Conservation (phyloP, 2,888 invertebrate species). For the Allophyes oxyacanthae region DNA sequence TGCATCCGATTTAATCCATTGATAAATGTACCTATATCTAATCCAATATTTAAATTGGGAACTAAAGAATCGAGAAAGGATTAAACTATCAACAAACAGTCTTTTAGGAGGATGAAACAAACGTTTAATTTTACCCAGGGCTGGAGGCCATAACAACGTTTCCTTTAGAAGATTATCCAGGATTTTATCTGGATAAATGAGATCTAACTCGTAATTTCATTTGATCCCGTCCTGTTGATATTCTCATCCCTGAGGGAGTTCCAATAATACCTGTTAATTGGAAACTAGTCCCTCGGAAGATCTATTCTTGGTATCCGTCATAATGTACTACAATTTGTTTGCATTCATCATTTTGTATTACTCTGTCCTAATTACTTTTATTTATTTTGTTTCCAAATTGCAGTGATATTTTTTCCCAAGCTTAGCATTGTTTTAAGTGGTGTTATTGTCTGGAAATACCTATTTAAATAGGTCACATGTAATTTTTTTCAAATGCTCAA, state of each 20-base stretch:
- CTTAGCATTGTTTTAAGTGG: neutral
- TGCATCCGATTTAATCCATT: slow-evolving; percentile 17
- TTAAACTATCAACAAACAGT: slow-evolving; percentile 32
- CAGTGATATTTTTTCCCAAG: slow-evolving; percentile 17
- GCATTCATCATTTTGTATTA: slow-evolving; percentile 3
- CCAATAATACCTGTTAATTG: slow-evolving; percentile 76
- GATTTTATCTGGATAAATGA: slow-evolving; percentile 62
- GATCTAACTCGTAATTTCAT: slow-evolving; percentile 70
- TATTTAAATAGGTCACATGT: too few relatives aligned
- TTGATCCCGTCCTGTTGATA: slow-evolving; percentile 71
- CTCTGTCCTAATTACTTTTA: slow-evolving; percentile 10
- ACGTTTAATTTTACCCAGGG: slow-evolving; percentile 39
- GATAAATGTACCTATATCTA: too few relatives aligned
- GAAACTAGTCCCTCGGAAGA: slow-evolving; percentile 66
- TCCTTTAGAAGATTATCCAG: slow-evolving; percentile 64
- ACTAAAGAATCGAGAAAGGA: slow-evolving; percentile 27
- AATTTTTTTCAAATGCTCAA: too few relatives aligned
- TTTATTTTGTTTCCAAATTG: slow-evolving; percentile 34
- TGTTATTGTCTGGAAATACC: slow-evolving; percentile 12
- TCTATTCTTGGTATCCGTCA: slow-evolving; percentile 49
- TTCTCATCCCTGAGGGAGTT: slow-evolving; percentile 59
- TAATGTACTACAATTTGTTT: slow-evolving; percentile 45
- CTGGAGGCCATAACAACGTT: slow-evolving; percentile 45
- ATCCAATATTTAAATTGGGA: slow-evolving; percentile 49
- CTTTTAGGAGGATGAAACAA: slow-evolving; percentile 32